Conservation (phyloP, 2,113 vertebrate genomes). For the Holacanthus passer region DNA sequence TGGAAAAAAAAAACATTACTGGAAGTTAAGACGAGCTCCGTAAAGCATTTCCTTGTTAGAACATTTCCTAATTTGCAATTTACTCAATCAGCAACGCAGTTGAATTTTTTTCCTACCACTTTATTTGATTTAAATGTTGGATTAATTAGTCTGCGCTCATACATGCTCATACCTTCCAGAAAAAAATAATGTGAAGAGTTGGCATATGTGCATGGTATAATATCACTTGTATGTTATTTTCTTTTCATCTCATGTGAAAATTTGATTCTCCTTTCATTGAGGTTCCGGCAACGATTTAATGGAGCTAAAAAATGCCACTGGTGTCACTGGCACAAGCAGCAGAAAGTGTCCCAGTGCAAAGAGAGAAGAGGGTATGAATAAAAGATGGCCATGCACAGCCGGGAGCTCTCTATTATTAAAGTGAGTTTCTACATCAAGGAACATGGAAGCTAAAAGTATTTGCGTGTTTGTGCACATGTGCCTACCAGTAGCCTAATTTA, state of each 20-base stretch:
- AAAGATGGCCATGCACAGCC: constrained; percentile 52
- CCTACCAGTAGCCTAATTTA: neutral
- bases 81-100: neutral
- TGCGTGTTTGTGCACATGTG: constrained; percentile 29
- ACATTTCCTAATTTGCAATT: constrained; percentile 5
- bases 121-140: neutral
- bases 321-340: constrained; percentile 35
- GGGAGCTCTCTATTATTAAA: constrained; percentile 67
- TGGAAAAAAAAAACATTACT: neutral
- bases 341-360: constrained; percentile 43
- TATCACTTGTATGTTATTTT: neutral
- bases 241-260: neutral
- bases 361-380: constrained; percentile 58
- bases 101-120: neutral
- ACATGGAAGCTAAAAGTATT: constrained; percentile 47
- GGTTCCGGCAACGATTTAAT: neutral
- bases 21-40: constrained; percentile 6
- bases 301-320: constrained; percentile 7
- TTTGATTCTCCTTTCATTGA: neutral
- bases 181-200: neutral
- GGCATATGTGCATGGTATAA: neutral
- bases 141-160: constrained; percentile 20
- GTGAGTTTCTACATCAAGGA: constrained; percentile 48
- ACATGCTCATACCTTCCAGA: neutral
- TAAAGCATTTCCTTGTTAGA: neutral